These are phyloP conservation scores for Ophion ellenae DNA, from an alignment of 2,888 invertebrate genomes.

Conservation along the genomic window DNA sequence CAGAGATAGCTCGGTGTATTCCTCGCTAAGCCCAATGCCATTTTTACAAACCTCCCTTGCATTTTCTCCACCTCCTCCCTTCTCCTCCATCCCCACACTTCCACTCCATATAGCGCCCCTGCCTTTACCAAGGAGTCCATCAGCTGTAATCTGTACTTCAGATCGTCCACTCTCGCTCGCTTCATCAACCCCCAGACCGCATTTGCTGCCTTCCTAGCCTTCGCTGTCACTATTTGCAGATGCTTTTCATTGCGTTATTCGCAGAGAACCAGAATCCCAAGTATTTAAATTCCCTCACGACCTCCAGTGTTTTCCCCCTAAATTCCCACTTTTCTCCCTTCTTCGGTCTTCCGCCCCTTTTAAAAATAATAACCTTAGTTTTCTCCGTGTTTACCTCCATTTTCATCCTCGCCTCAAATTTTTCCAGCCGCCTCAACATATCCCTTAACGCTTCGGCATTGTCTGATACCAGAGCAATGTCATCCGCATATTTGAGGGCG, in stretches of 20 bases:
- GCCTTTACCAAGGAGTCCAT: background rate
- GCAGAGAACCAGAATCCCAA: background rate
- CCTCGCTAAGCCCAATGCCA: background rate
- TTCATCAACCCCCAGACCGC: background rate
- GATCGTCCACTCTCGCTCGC: background rate
- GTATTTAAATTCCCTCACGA: slow-evolving; percentile 16
- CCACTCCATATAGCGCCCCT: background rate
- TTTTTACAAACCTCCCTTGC: background rate
- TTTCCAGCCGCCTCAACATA: slow-evolving; percentile 10
- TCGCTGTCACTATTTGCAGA: background rate
- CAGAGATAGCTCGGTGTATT: background rate
- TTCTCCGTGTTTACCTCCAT: slow-evolving; percentile 9
- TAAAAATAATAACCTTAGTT: background rate
- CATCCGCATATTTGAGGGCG: slow-evolving; percentile 28
- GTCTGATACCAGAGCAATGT: slow-evolving; percentile 11
- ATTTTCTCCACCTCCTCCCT: background rate
- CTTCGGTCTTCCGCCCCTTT: background rate
- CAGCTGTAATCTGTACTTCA: background rate
- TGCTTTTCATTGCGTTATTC: background rate
- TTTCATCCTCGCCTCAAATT: background rate
- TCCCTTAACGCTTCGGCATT: background rate
- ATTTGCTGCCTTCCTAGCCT: background rate
- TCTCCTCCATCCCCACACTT: background rate
- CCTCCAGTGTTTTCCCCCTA: slow-evolving; percentile 10
- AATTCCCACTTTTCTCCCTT: slow-evolving; percentile 1